Evolutionary conservation across 2,888 invertebrate genomes (phyloP).

Genomic region (Molorchus minor): DNA sequence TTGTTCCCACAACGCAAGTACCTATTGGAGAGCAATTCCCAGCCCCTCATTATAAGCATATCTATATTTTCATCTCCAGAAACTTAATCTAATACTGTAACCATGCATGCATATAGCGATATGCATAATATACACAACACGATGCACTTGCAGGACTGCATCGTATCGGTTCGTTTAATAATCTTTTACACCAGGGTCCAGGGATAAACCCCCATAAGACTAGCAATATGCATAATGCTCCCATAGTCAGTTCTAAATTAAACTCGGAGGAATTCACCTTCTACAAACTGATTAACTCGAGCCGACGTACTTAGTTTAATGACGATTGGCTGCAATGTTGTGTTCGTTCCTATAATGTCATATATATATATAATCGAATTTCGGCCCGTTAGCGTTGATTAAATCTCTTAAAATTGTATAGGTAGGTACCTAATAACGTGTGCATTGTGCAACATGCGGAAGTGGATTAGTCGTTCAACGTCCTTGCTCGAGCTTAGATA

Average conservation of each 20-base stretch:
- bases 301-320: conserved; percentile 37
- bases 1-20: no score
- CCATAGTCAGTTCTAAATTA: conserved; percentile 19
- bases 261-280: conserved; percentile 29
- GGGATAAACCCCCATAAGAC: conserved; percentile 8
- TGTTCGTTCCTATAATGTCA: conserved; percentile 36
- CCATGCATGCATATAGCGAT: no score
- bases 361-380: conserved; percentile 37
- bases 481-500: background rate
- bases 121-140: background rate
- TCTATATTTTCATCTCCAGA: background rate
- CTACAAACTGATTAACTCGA: conserved; percentile 29
- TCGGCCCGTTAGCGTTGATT: conserved; percentile 29
- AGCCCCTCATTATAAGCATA: no score
- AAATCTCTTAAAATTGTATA: conserved; percentile 25
- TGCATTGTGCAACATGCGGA: conserved; percentile 12
- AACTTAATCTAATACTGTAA: background rate
- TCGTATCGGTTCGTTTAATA: background rate
- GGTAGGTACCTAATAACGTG: conserved; percentile 6
- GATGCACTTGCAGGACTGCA: background rate
- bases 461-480: conserved; percentile 8
- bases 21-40: no score
- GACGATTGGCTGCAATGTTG: conserved; percentile 42
- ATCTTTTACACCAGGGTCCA: background rate
- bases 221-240: conserved; percentile 18